These are phyloP conservation scores for Montipora sp. DNA, from an alignment of 64 coral and sea anemone species.

Conservation along the genomic window DNA sequence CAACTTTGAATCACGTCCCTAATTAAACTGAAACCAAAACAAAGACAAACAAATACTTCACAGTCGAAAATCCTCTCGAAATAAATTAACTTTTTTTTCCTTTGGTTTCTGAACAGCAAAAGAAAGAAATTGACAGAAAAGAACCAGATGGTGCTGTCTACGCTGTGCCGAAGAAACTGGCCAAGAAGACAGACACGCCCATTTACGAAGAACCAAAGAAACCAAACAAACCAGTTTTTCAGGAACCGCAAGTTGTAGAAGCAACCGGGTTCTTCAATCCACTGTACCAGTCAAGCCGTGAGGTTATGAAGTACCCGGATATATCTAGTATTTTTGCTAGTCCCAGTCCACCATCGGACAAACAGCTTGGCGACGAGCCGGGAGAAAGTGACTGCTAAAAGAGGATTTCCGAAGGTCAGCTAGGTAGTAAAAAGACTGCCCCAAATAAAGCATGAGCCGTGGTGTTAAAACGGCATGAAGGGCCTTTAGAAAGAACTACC, in stretches of 20 bases:
- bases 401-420: not conserved
- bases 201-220: not conserved
- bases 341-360: not conserved
- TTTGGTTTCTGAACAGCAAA: slow-evolving; percentile 1
- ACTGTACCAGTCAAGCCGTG: slow-evolving; percentile 35
- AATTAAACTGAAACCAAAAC: too few species aligned
- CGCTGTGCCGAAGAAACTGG: not conserved
- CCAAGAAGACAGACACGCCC: not conserved
- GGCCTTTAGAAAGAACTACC: too few species aligned
- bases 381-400: not conserved
- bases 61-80: not conserved
- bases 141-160: not conserved
- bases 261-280: slow-evolving; percentile 52
- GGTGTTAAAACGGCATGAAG: too few species aligned
- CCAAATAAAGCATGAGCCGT: too few species aligned
- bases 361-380: slow-evolving; percentile 2
- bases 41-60: not conserved
- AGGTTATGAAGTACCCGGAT: slow-evolving; percentile 1
- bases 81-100: not conserved
- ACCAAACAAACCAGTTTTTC: not conserved
- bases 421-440: too few species aligned
- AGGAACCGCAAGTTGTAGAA: not conserved
- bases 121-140: not conserved
- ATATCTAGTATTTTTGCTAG: slow-evolving; percentile 28
- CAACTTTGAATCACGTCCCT: too few species aligned